Evolutionary conservation across 1,140 invertebrate species (phyloP).

Genomic region (Leptinotarsa texana): DNA sequence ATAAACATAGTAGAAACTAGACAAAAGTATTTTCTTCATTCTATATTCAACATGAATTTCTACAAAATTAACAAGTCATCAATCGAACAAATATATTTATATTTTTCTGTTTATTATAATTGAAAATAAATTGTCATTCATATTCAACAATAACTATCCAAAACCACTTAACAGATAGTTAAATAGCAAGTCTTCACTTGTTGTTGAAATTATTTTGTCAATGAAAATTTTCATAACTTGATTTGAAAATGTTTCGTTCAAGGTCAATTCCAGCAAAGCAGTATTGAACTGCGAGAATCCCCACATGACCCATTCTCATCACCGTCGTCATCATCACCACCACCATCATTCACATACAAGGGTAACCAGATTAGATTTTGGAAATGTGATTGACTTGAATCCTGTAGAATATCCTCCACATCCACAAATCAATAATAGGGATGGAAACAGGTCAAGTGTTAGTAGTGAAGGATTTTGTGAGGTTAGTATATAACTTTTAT

Average conservation of each 20-base stretch:
- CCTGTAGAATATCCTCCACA: conserved; percentile 45
- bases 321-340: conserved; percentile 56
- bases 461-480: conserved; percentile 92
- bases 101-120: too few species aligned
- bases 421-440: conserved; percentile 51
- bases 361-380: conserved; percentile 55
- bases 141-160: too few species aligned
- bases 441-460: conserved; percentile 88
- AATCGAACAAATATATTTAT: too few species aligned
- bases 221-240: neutral
- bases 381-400: conserved; percentile 53
- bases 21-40: too few species aligned
- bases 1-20: too few species aligned
- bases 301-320: conserved; percentile 59
- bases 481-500: conserved; percentile 17
- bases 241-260: conserved; percentile 21
- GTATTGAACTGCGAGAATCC: conserved; percentile 71
- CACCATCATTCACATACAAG: conserved; percentile 49
- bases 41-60: too few species aligned
- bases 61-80: too few species aligned
- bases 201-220: too few species aligned
- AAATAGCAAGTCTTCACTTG: too few species aligned
- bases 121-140: too few species aligned
- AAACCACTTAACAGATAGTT: too few species aligned
- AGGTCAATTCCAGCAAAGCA: conserved; percentile 75